phyloP scores from a whole-genome alignment of 2,113 vertebrate species.

The Stegastes partitus region DNA sequence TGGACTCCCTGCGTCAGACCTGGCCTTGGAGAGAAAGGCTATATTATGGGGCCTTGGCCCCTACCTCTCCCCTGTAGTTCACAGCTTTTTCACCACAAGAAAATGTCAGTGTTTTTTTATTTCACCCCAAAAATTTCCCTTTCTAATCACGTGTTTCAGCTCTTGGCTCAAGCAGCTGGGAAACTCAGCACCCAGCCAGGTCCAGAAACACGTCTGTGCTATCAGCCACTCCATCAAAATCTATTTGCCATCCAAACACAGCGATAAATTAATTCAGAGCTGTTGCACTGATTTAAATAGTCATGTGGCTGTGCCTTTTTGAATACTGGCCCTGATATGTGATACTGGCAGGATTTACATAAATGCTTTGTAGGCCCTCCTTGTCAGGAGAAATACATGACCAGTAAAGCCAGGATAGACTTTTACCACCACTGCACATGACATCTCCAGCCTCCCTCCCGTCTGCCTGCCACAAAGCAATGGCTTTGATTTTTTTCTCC shows the following conservation, averaged over 20 bases:
- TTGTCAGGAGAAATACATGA: slow-evolving; percentile 43
- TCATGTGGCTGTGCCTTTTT: slow-evolving; percentile 46
- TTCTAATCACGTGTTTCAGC: slow-evolving; percentile 67
- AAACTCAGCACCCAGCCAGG: slow-evolving; percentile 61
- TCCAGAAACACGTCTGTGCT: slow-evolving; percentile 67
- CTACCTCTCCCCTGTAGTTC: slow-evolving; percentile 71
- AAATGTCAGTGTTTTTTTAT: slow-evolving; percentile 67
- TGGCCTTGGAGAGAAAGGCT: slow-evolving; percentile 78
- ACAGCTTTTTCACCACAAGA: slow-evolving; percentile 71
- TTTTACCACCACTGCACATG: slow-evolving; percentile 32
- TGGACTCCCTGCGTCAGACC: slow-evolving; percentile 79
- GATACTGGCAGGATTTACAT: slow-evolving; percentile 66
- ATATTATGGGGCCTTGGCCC: slow-evolving; percentile 79
- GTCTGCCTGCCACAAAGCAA: slow-evolving; percentile 31
- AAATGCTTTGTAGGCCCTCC: slow-evolving; percentile 56
- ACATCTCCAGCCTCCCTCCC: slow-evolving; percentile 54
- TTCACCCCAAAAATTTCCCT: slow-evolving; percentile 57
- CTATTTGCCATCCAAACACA: slow-evolving; percentile 68
- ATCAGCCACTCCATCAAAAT: slow-evolving; percentile 75
- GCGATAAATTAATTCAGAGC: slow-evolving; percentile 63
- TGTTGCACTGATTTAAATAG: slow-evolving; percentile 58
- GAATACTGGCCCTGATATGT: slow-evolving; percentile 63
- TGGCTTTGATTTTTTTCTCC: slow-evolving; percentile 14
- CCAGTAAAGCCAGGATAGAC: slow-evolving; percentile 57
- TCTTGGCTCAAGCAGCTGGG: slow-evolving; percentile 58